Evolutionary conservation across 2,797 vertebrate genomes (phyloP).

Genomic region (Typhlichthys eigenmanni): DNA sequence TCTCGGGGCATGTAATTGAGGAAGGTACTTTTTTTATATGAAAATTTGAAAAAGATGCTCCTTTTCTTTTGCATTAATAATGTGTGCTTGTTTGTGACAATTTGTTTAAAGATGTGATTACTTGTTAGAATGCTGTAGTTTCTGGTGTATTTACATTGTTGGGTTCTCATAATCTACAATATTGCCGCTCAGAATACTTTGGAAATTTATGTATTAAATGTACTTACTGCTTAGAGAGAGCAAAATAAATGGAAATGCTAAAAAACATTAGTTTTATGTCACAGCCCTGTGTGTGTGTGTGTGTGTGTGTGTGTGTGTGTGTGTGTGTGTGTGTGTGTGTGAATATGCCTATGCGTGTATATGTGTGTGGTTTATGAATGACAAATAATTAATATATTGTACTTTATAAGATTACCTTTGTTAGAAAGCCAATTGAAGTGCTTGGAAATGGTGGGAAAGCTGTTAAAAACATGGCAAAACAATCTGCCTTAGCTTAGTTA

Average conservation of each 20-base stretch:
- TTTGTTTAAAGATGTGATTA: conserved; percentile 4
- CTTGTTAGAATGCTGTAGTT: neutral
- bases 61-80: conserved; percentile 6
- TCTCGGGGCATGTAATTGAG: too few species aligned
- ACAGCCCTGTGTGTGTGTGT: neutral
- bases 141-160: conserved; percentile 2
- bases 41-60: conserved; percentile 1
- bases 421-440: too few species aligned
- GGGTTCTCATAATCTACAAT: neutral
- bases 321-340: neutral
- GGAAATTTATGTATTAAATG: conserved; percentile 15
- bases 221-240: conserved; percentile 9
- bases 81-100: neutral
- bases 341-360: neutral
- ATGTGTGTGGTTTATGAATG: neutral
- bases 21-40: too few species aligned
- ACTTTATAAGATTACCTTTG: too few species aligned
- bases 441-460: too few species aligned
- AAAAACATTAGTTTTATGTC: neutral
- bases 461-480: too few species aligned
- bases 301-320: conserved; percentile 2
- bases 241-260: conserved; percentile 27
- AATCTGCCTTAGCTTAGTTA: too few species aligned
- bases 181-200: neutral
- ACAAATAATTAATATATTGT: too few species aligned